Percentiles rank a stretch among this genome's conserved stretches.
Conservation (phyloP, 2,113 vertebrate genomes). For the Vidua chalybeata region DNA sequence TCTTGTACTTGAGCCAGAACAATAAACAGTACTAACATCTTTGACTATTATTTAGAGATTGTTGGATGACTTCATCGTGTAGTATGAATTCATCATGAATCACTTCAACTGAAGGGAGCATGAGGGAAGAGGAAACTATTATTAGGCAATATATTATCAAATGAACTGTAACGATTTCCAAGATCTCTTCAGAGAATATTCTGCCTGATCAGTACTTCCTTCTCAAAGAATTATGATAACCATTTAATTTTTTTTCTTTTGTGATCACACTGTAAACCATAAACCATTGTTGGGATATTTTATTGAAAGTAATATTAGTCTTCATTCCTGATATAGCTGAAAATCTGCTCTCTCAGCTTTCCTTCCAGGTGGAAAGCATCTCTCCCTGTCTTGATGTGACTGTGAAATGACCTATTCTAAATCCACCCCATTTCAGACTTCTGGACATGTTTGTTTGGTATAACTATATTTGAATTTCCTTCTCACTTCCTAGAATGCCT, state of each 20-base stretch:
- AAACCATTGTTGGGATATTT: background rate
- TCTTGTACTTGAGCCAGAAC: background rate
- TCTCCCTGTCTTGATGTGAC: background rate
- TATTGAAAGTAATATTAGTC: background rate
- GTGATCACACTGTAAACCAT: background rate
- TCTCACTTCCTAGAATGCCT: background rate
- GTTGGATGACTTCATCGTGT: background rate
- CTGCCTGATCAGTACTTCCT: background rate
- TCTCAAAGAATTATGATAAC: background rate
- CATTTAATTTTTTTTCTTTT: background rate
- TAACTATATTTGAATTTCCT: background rate
- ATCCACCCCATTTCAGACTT: background rate
- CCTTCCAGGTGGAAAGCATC: background rate
- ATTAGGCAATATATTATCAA: slow-evolving; percentile 52
- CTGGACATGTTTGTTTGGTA: fast-evolving
- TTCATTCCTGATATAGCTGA: background rate
- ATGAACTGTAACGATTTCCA: background rate
- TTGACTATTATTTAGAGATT: background rate
- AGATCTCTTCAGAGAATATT: slow-evolving; percentile 39
- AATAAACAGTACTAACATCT: background rate
- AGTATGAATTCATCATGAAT: slow-evolving; percentile 39
- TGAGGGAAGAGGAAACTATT: slow-evolving; percentile 14
- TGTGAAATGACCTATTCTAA: background rate
- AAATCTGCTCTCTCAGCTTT: background rate
- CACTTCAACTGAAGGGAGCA: background rate